These are phyloP conservation scores for Chaetodon trifascialis DNA, from an alignment of 2,113 vertebrate species.

Conservation along the genomic window DNA sequence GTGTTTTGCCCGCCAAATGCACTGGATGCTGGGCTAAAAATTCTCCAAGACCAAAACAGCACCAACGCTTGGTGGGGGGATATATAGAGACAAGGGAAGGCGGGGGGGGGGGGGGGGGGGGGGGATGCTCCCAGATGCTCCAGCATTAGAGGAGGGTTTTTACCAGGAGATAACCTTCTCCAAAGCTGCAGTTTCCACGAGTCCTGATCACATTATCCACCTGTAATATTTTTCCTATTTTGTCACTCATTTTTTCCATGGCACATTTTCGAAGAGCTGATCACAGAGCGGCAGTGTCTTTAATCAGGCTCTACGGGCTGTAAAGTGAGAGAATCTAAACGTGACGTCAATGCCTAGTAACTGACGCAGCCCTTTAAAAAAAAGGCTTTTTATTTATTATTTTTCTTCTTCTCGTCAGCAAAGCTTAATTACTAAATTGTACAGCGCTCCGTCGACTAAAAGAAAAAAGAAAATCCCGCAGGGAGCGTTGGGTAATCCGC, in stretches of 20 bases:
- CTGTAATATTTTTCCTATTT: conserved; percentile 54
- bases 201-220: conserved; percentile 47
- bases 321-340: conserved; percentile 93
- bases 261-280: conserved; percentile 66
- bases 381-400: conserved; percentile 83
- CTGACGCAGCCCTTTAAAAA: conserved; percentile 91
- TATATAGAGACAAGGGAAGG: conserved; percentile 34
- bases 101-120: neutral
- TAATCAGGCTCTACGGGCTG: conserved; percentile 92
- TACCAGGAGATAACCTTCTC: conserved; percentile 63
- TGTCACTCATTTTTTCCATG: conserved; percentile 54
- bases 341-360: conserved; percentile 88
- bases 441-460: conserved; percentile 70
- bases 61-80: conserved; percentile 42
- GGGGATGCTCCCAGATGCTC: conserved; percentile 58
- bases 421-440: conserved; percentile 88
- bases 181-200: conserved; percentile 51
- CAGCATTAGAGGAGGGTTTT: conserved; percentile 62
- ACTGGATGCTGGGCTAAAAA: conserved; percentile 84
- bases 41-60: conserved; percentile 73
- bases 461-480: conserved; percentile 32
- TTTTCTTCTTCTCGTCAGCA: conserved; percentile 85
- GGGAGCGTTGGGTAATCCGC: conserved; percentile 45
- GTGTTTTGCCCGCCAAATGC: conserved; percentile 88
- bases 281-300: conserved; percentile 86